phyloP scores from a whole-genome alignment of 1,140 invertebrate species.

The Xylocopa sonorina region DNA sequence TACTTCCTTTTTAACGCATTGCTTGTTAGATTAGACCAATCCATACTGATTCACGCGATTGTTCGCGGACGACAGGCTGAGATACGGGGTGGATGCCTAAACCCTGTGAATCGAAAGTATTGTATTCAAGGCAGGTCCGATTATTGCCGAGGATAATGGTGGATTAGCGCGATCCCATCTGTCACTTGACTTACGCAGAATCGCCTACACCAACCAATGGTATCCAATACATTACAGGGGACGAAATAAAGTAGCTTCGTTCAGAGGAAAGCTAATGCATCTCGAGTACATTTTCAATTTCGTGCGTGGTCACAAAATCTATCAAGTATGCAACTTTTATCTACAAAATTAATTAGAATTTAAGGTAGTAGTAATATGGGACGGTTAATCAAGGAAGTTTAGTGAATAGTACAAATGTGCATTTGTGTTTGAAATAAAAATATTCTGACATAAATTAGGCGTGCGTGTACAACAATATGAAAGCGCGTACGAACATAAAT shows the following conservation, averaged over 20 bases:
- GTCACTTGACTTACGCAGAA: constrained; percentile 66
- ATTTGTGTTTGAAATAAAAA: too few species aligned
- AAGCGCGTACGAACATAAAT: constrained; percentile 29
- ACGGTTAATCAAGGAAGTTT: too few species aligned
- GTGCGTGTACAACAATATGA: background rate
- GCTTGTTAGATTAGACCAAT: constrained; percentile 41
- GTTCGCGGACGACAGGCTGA: constrained; percentile 48
- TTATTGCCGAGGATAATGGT: constrained; percentile 76
- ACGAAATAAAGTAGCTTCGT: constrained; percentile 20
- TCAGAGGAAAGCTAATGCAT: background rate
- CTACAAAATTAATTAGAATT: too few species aligned
- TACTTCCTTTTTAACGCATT: constrained; percentile 5
- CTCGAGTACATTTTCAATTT: too few species aligned
- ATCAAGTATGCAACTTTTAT: too few species aligned
- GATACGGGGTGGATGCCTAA: constrained; percentile 57
- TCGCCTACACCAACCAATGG: constrained; percentile 11
- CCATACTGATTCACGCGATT: constrained; percentile 53
- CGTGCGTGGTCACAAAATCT: too few species aligned
- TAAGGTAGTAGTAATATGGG: too few species aligned
- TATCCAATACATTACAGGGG: constrained; percentile 15
- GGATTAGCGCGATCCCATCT: constrained; percentile 75
- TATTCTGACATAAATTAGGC: background rate
- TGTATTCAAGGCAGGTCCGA: constrained; percentile 60
- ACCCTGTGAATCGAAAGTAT: constrained; percentile 71
- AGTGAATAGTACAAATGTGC: too few species aligned